These are phyloP conservation scores for Poeciliopsis prolifica DNA, from an alignment of 2,113 vertebrate genomes.

Conservation along the genomic window DNA sequence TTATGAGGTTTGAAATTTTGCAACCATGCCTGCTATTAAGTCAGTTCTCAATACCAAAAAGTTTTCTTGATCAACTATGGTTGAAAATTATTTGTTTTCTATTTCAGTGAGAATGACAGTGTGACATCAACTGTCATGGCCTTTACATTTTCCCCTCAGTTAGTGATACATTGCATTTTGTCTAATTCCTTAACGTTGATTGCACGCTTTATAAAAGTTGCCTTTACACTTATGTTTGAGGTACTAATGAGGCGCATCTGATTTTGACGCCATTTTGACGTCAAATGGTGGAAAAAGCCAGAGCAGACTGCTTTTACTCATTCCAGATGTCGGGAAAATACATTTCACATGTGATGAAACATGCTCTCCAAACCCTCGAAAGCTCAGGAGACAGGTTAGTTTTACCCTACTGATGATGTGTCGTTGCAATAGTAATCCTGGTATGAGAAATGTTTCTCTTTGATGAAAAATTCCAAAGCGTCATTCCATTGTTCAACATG, in stretches of 20 bases:
- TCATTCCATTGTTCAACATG: background rate
- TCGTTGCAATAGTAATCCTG: too few species aligned
- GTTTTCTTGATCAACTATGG: background rate
- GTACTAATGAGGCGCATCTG: background rate
- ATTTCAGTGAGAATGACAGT: background rate
- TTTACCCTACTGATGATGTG: too few species aligned
- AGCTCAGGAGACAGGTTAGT: background rate
- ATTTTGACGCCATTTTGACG: background rate
- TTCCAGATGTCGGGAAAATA: constrained; percentile 55
- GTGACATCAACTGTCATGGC: too few species aligned
- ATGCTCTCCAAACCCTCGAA: background rate
- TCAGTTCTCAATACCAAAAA: background rate
- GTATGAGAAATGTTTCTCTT: background rate
- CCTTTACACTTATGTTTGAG: background rate
- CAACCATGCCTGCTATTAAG: background rate
- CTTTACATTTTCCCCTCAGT: background rate
- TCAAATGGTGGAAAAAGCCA: constrained; percentile 21
- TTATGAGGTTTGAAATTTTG: background rate
- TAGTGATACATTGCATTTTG: too few species aligned
- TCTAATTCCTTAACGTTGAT: background rate
- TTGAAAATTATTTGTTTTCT: background rate
- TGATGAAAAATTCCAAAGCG: background rate
- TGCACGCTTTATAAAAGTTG: background rate
- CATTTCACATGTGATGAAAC: background rate
- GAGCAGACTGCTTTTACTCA: constrained; percentile 29